Base-by-base conservation (phyloP, 2,888 invertebrate genomes). In the Congeria kusceri region DNA sequence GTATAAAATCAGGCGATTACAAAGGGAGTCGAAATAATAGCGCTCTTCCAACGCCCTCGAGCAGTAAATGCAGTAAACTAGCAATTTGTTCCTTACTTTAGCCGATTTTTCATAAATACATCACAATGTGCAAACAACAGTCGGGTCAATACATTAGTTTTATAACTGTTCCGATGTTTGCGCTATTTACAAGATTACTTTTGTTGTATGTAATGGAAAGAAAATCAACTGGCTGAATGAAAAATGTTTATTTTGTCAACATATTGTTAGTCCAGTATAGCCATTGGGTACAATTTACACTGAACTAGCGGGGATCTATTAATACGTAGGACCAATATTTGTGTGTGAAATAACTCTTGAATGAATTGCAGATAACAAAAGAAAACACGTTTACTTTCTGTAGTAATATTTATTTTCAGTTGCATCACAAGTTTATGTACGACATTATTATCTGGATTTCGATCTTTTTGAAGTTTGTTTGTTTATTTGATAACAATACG, bases 111-210 rank as follows among this genome's bases (percentile, higher is more conserved):
- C 3, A 39, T 39, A 39, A 39, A 39, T 39, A 79, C 63, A 46
- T 57, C 58, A 39, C 62, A 74, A 58, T 74, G 65, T 66, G 79
- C 53, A 70, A 70, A 79, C 73, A 66, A 75, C 58, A 29, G 67
- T 62, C 61, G 70, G 62, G 74, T 79, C 74, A 74, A 79, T 69
- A 79, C 74, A 79, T 79, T 79, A 74, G 70, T 71, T 74, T 66
- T 67, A 79, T 70, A 69, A 70, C 69, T 47, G 53, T 25, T 25
- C 46, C 68, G 56, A 67, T 79, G 79, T 79, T 59, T 74, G 61
- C 39, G 23, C 25, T 79, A 71, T 79, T 74, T 65, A 79, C 74
- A 59, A 66, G 79, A 79, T 79, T 79, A 79, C 67, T 44, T 47
- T 66, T 70, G 73, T 73, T 64, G 32, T 23, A 47, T 25, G 28